Base-by-base conservation (phyloP, 2,797 vertebrate species). In the Micropoecilia bifurca region DNA sequence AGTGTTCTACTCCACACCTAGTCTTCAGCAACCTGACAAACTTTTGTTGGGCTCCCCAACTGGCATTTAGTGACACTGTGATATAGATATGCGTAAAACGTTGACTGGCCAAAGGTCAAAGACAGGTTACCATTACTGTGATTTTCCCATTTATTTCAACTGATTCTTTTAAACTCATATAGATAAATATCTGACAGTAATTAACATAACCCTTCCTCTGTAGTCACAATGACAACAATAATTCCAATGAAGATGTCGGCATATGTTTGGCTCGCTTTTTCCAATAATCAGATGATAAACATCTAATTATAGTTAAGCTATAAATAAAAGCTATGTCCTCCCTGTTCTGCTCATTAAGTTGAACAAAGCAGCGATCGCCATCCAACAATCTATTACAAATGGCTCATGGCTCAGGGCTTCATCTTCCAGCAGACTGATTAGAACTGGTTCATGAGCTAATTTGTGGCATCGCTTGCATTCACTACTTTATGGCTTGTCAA, bases 31-130 rank as follows among this genome's bases (percentile, higher is more conserved):
- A 78, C 59, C 80, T 90, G 69, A 87, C 77, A 81, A 85, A 76
- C 81, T 81, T 71, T 76, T 80, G 80, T 91, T 93, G 88, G 81
- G 78, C 83, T 78, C 78, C 75, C 48, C 76, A 48, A 73, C 59
- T 69, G 43, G 47, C 55, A 74, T 77, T 85, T 63, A 10, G 66
- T 53, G 46, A 68, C 77, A 48, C 80, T 75, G 43, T 86, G 83
- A 83, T 81, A 74, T 68, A 48, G 0, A 47, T 63, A 39, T 71
- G 36, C 30, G 47, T 57, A 41, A 47, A 6, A 80, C 16, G 5
- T 18, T n/a, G 36, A 68, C 20, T 28, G 33, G 46, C 7, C 36
- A 28, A 36, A 22, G 53, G 18, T 3, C 28, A 50, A 73, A 25
- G 48, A 22, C 22, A 43, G 39, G 22, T 28, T 28, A 10, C 47